Base-by-base conservation (phyloP, 2,113 vertebrate genomes). In the Australoheros scitulus region DNA sequence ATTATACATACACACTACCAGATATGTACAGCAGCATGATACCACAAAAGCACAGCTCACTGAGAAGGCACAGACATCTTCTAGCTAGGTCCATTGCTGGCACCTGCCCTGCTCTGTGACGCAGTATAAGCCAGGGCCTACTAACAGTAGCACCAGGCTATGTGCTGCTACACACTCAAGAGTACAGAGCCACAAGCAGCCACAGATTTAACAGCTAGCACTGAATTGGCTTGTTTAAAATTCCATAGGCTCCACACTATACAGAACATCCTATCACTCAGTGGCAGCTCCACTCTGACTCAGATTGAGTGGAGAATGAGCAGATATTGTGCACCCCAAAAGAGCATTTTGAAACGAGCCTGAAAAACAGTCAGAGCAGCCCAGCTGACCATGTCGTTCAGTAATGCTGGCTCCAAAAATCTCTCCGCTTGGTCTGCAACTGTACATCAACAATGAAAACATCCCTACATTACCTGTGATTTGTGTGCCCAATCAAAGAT, bases 221-320 rank as follows among this genome's bases (percentile, higher is more conserved):
- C 81, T 52, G 65, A 76, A 83, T 68, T 59, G 74, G 79, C 60
- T 61, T 89, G 85, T 91, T 94, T 91, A 89, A 92, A 94, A 93
- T 94, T 92, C 89, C 90, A 83, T 87, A 88, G 83, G 86, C 87
- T 81, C 80, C 85, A 77, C 85, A 77, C 86, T 56, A 79, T 83
- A 63, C 86, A 72, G 83, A 58, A 58, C 87, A 87, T 79, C 61
- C 80, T 82, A 57, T 87, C 85, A 77, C 56, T 88, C 88, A 89
- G 47, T 72, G 56, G 60, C 79, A 58, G 77, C 87, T 79, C 55
- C 81, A 83, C 81, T 83, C 59, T 55, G 77, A 68, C 77, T 89
- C 22, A 14, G 68, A 74, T 76, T 61, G 83, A 89, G 76, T 5
- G 7, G 34, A 34, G 22, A 52, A 80, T 34, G 68, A 81, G 18